Evolutionary conservation across 2,113 vertebrate species (phyloP).

Genomic region (Anhinga anhinga): DNA sequence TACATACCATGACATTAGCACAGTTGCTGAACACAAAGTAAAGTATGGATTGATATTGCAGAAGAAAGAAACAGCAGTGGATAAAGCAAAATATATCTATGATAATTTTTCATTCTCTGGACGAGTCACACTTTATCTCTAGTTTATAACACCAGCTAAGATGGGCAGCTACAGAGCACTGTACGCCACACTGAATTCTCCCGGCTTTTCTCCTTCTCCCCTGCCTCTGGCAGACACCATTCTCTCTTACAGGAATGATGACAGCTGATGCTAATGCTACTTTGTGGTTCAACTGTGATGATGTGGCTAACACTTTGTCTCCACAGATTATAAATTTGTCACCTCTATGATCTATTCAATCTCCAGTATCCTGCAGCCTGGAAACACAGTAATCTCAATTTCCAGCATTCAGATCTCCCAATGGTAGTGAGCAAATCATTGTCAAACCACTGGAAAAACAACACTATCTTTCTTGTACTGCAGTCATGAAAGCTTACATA

Average conservation of each 20-base stretch:
- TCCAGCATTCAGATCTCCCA: background rate
- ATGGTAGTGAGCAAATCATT: background rate
- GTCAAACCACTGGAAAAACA: background rate
- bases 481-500: background rate
- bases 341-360: background rate
- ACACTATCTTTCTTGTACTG: background rate
- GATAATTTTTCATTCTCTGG: background rate
- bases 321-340: conserved; percentile 31
- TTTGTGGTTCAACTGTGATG: conserved; percentile 33
- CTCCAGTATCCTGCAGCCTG: background rate
- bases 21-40: conserved; percentile 12
- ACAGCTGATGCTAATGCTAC: conserved; percentile 30
- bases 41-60: background rate
- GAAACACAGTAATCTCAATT: background rate
- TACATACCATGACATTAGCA: background rate
- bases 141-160: background rate
- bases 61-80: background rate
- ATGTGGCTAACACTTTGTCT: conserved; percentile 31
- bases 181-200: background rate
- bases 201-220: background rate
- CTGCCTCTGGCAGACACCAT: background rate
- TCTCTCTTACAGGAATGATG: background rate
- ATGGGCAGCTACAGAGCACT: background rate
- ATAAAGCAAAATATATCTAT: background rate
- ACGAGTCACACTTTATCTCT: background rate